Evolutionary conservation across 2,797 vertebrate species (phyloP).

Genomic region (Poeciliopsis paucimaculata): DNA sequence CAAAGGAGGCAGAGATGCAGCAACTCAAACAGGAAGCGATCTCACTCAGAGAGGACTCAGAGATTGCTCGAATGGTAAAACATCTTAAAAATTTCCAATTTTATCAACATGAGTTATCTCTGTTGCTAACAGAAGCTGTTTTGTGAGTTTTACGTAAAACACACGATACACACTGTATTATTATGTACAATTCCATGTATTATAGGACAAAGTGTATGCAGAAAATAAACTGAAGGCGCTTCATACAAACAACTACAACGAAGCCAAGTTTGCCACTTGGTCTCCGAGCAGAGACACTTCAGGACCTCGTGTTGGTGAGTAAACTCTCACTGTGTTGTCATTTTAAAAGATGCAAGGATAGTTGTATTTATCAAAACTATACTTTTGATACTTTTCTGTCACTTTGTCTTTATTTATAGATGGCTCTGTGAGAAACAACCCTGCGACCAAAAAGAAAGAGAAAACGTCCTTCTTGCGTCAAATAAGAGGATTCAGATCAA

Average conservation of each 20-base stretch:
- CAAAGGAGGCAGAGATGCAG: slow-evolving; percentile 92
- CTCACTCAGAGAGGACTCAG: slow-evolving; percentile 89
- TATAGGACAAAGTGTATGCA: slow-evolving; percentile 87
- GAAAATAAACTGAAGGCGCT: slow-evolving; percentile 90
- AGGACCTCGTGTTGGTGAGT: slow-evolving; percentile 82
- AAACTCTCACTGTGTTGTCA: background rate
- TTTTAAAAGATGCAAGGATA: background rate
- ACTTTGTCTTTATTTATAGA: slow-evolving; percentile 23
- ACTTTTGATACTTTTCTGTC: background rate
- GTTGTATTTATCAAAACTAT: background rate
- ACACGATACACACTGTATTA: background rate
- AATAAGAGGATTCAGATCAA: slow-evolving; percentile 83
- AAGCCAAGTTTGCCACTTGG: slow-evolving; percentile 83
- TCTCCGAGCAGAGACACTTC: slow-evolving; percentile 76
- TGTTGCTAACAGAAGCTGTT: background rate
- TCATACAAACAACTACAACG: slow-evolving; percentile 82
- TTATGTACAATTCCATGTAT: slow-evolving; percentile 18
- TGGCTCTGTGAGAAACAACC: slow-evolving; percentile 85
- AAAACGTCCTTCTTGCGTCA: slow-evolving; percentile 82
- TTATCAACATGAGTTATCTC: background rate
- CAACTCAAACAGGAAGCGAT: slow-evolving; percentile 92
- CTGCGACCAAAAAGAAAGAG: slow-evolving; percentile 88
- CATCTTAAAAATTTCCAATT: background rate
- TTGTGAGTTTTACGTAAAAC: background rate
- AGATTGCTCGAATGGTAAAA: slow-evolving; percentile 86